Percentiles rank a stretch among this genome's conserved stretches.
Evolutionary conservation across 2,113 vertebrate species (phyloP).

Genomic region (Anhinga anhinga): DNA sequence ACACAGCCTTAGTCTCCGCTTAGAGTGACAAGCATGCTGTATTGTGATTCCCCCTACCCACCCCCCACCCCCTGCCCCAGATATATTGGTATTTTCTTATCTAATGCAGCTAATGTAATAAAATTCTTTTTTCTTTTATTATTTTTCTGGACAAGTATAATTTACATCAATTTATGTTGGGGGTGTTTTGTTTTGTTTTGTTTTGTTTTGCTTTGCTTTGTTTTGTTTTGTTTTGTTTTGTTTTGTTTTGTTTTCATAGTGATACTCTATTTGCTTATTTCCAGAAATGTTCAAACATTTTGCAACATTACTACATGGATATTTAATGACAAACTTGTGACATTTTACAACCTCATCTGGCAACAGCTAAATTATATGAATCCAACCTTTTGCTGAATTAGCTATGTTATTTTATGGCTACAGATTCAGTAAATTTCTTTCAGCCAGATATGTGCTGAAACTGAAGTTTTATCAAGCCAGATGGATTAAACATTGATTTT

Average conservation of each 20-base stretch:
- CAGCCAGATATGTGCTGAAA: background rate
- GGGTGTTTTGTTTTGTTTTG: too few species aligned
- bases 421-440: background rate
- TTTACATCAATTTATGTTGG: background rate
- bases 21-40: background rate
- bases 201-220: too few species aligned
- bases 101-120: background rate
- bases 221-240: too few species aligned
- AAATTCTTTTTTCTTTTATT: background rate
- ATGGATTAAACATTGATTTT: background rate
- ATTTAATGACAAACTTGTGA: background rate
- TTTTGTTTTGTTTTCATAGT: background rate
- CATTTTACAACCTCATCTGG: background rate
- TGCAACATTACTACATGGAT: background rate
- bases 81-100: background rate
- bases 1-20: background rate
- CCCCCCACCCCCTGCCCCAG: too few species aligned
- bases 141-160: background rate
- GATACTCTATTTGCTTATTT: background rate
- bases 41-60: background rate
- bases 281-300: background rate
- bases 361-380: background rate
- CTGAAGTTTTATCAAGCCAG: background rate
- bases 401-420: background rate
- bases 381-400: background rate